A percentile compares a stretch with the other conserved stretches of the same genome.
Evolutionary conservation across 1,140 invertebrate species (phyloP).

Genomic region (Philopotamus ludificatus): DNA sequence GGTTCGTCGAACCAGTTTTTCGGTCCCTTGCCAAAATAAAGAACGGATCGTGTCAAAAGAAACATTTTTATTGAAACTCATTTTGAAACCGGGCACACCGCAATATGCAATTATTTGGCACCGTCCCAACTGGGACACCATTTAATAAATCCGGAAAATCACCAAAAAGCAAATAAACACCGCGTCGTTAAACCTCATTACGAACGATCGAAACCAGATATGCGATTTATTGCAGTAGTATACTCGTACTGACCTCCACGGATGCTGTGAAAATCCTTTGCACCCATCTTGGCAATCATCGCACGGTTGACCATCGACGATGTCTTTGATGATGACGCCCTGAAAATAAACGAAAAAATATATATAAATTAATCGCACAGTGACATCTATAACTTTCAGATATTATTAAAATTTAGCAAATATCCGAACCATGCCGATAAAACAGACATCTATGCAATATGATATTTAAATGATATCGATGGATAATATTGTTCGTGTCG

Average conservation of each 20-base stretch:
- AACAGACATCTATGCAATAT: too few relatives aligned
- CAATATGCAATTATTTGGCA: neutral
- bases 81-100: neutral
- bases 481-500: too few relatives aligned
- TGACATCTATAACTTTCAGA: constrained; percentile 23
- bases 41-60: neutral
- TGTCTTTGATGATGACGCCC: constrained; percentile 78
- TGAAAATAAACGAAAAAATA: constrained; percentile 55
- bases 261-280: constrained; percentile 75
- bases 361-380: constrained; percentile 5
- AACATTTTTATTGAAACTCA: neutral
- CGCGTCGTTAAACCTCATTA: neutral
- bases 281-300: constrained; percentile 77
- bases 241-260: constrained; percentile 72
- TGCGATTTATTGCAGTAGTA: neutral
- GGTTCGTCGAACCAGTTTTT: neutral
- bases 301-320: constrained; percentile 82
- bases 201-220: neutral
- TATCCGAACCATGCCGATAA: neutral
- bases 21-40: neutral
- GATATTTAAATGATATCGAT: too few relatives aligned
- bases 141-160: neutral
- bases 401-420: neutral
- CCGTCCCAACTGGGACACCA: neutral
- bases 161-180: neutral